Base-by-base conservation (phyloP, 1,140 invertebrate genomes). In the Hyposmocoma kahamanoa region DNA sequence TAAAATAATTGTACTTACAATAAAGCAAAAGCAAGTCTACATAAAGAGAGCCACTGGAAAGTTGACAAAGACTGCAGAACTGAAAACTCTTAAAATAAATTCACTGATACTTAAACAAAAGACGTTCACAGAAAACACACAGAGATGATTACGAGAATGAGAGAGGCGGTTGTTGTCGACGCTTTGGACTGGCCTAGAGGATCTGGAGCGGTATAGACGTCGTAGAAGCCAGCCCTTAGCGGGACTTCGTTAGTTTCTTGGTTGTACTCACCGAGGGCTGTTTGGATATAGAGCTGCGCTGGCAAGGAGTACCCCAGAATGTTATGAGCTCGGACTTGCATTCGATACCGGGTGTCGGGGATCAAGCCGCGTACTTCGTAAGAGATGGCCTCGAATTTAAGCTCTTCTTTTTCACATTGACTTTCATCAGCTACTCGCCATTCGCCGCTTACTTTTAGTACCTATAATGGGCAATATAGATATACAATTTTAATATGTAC, bases 261-360 rank as follows among this genome's bases (percentile, higher is more conserved):
- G 56, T 67, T 72, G 70, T 84, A 90, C 92, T 94, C 90, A 95
- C 95, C 95, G 90, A 91, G 89, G 59, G 93, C 92, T 30, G 96
- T 97, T 84, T 92, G 93, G 66, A 97, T 89, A 67, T 91, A 90
- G 39, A 94, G 89, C 62, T 91, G 87, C 6, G 91, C 92, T 1
- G 94, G 91, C 32, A 89, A 79, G 56, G 95, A 95, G 73, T 85
- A 92, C 36, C 95, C 96, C 38, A 97, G 93, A 8, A 88, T 78
- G 81, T 98, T 98, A 64, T 94, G 93, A 10, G 96, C 96, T 64
- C 90, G 88, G 17, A 97, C 81, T 70, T 96, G 93, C 59, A 95
- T 90, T 62, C 89, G 90, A 87, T 98, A 97, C 48, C 89, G 91
- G 0, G 93, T 93, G 64, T 96, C 92, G 0, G 94, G 89, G 15